Conservation (phyloP, 2,797 vertebrate genomes). For the Pangasius krempfi region DNA sequence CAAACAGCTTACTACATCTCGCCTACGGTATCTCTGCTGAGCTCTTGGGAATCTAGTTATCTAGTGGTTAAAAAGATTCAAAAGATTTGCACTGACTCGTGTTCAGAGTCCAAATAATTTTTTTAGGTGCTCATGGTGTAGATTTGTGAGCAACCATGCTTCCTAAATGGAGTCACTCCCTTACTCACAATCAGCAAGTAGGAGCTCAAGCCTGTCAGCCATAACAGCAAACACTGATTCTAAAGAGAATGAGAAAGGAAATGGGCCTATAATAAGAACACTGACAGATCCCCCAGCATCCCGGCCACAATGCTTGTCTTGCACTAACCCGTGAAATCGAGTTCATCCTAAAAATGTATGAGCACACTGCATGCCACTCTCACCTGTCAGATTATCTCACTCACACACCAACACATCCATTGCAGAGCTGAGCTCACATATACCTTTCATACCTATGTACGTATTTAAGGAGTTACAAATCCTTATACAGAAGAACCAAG, state of each 20-base stretch:
- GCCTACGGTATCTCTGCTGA: not conserved
- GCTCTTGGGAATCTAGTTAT: not conserved
- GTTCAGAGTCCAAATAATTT: not conserved
- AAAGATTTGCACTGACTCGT: not conserved
- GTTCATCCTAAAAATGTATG: slow-evolving; percentile 65
- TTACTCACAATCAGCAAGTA: slow-evolving; percentile 27
- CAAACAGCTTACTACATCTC: not conserved
- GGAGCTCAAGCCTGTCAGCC: slow-evolving; percentile 44
- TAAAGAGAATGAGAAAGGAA: slow-evolving; percentile 51
- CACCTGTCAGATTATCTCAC: slow-evolving; percentile 49
- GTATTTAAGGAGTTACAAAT: not conserved
- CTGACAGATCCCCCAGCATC: slow-evolving; percentile 54
- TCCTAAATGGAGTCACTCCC: slow-evolving; percentile 8
- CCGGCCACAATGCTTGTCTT: slow-evolving; percentile 50
- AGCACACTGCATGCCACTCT: slow-evolving; percentile 54
- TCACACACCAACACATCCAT: slow-evolving; percentile 49
- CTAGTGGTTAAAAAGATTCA: not conserved
- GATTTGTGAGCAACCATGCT: slow-evolving; percentile 9
- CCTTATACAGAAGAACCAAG: not conserved
- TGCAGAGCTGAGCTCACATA: slow-evolving; percentile 13
- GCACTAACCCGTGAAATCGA: slow-evolving; percentile 73
- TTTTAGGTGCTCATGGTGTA: not conserved
- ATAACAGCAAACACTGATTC: slow-evolving; percentile 65
- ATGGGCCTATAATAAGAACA: slow-evolving; percentile 67
- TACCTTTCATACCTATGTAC: slow-evolving; percentile 20